These are phyloP conservation scores for Leptinotarsa tumamoca DNA, from an alignment of 2,888 invertebrate genomes.

Conservation along the genomic window DNA sequence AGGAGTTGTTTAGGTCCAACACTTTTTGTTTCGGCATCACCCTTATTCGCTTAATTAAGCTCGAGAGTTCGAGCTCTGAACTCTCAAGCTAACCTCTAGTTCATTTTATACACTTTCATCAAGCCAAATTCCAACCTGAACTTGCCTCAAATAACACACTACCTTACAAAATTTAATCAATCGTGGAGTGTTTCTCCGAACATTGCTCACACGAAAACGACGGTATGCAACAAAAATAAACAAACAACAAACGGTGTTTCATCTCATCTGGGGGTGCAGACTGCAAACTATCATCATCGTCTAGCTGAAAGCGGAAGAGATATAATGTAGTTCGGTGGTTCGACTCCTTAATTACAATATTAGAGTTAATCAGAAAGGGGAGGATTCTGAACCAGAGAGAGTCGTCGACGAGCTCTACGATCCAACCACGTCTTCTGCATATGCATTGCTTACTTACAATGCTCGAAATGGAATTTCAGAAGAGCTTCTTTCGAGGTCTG, in stretches of 20 bases:
- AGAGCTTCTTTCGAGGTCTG: neutral
- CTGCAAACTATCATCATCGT: constrained; percentile 19
- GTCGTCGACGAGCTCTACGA: constrained; percentile 29
- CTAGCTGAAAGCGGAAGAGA: constrained; percentile 14
- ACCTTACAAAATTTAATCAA: constrained; percentile 36
- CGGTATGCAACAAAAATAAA: constrained; percentile 17
- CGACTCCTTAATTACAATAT: constrained; percentile 58
- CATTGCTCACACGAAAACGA: constrained; percentile 25
- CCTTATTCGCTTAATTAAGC: neutral
- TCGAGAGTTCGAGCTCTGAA: neutral
- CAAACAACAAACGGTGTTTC: constrained; percentile 19
- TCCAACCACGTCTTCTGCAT: constrained; percentile 55
- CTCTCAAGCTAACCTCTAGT: neutral
- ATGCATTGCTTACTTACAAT: constrained; percentile 55
- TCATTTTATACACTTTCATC: constrained; percentile 1
- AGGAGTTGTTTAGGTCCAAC: neutral
- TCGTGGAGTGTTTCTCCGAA: constrained; percentile 25
- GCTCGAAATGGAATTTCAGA: constrained; percentile 28
- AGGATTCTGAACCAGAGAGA: constrained; percentile 40
- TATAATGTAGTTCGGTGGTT: constrained; percentile 49
- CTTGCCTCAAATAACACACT: constrained; percentile 7
- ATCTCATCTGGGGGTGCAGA: constrained; percentile 17
- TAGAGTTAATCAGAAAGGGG: constrained; percentile 58
- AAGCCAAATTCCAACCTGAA: neutral
- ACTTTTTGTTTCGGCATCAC: neutral